Conservation (phyloP, 2,113 vertebrate genomes). For the Bathybates hornii region DNA sequence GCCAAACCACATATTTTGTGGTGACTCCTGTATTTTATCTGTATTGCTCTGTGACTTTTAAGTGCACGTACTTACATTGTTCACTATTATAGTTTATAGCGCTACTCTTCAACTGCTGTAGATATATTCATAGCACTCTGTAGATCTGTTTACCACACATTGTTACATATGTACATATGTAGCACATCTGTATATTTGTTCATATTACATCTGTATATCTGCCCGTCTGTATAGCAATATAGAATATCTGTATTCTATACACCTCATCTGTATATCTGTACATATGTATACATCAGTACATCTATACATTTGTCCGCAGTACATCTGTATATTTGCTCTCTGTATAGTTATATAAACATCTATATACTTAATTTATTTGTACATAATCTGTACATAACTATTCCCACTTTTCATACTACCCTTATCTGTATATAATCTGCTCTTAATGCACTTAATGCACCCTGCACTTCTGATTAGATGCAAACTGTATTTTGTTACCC, state of each 20-base stretch:
- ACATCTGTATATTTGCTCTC: neutral
- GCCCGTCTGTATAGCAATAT: neutral
- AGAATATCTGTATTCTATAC: neutral
- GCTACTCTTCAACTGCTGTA: neutral
- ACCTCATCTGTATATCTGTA: neutral
- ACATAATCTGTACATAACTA: neutral
- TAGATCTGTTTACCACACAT: neutral
- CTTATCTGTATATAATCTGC: neutral
- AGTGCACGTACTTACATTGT: neutral
- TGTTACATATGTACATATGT: neutral
- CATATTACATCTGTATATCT: neutral
- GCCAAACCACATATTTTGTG: neutral
- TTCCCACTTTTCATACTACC: neutral
- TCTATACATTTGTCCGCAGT: neutral
- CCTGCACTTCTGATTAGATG: neutral
- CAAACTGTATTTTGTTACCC: neutral
- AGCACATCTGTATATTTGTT: neutral
- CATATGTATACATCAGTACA: neutral
- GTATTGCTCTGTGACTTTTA: neutral
- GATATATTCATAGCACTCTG: neutral
- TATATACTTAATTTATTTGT: neutral
- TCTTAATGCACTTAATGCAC: neutral
- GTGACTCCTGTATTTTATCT: neutral
- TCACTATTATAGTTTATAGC: neutral
- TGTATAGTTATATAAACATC: neutral